Base-by-base conservation (phyloP, 2,888 invertebrate genomes). In the Phania funesta region DNA sequence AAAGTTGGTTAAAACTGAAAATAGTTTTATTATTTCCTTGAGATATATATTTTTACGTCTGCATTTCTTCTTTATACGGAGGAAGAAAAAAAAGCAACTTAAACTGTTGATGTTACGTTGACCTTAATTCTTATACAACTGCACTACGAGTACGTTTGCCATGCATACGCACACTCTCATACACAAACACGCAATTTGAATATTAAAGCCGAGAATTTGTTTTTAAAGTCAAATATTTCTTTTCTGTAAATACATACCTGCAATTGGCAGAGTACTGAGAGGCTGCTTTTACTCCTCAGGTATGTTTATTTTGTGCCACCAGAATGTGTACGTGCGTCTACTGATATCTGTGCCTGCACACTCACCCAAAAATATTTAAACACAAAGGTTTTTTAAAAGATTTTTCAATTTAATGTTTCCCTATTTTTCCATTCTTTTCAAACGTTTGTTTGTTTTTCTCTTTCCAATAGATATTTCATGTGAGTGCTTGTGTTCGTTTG, bases 91-190 rank as follows among this genome's bases (percentile, higher is more conserved):
- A 44, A n/a, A n/a, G n/a, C 9, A 18, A 46, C 54, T 35, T 48
- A 64, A 78, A 35, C 56, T 56, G 71, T 78, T 78, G 71, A 78
- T 65, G 78, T 71, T 56, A 78, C 78, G 71, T 78, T 78, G 78
- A 65, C 78, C 78, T 78, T 71, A 78, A 78, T 78, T 58, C 18
- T 46, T 13, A 26, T 1, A 48, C 32, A 56, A 48, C 16, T 58
- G 9, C 20, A n/a, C 1, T 16, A 8, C 8, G 5, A 11, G 16
- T 16, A 22, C 38, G 44, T 70, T 70, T 70, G 54, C 0, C 24
- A 54, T 64, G 46, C 46, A 67, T 64, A 70, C 56, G 77, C 48
- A 35, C 20, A 50, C 38, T 32, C 13, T n/a, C 7, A 18, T 6
- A 50, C 13, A 26, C 13, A 64, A 46, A 54, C 26, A 7, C 29